These are phyloP conservation scores for Charaxes varanes DNA, from an alignment of 1,140 invertebrate species.

Conservation along the genomic window DNA sequence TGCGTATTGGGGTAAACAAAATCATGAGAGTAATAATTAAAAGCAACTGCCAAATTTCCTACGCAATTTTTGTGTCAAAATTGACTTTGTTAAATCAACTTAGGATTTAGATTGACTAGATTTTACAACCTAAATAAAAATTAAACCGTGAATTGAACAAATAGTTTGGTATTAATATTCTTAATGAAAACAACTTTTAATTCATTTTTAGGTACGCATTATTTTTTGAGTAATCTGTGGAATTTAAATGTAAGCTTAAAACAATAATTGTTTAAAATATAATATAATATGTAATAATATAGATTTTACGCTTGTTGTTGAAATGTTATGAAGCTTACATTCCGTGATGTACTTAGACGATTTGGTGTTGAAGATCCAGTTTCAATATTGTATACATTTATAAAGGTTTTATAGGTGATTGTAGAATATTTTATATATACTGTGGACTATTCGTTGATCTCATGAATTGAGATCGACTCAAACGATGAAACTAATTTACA, in stretches of 20 bases:
- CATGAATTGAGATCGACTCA: no score
- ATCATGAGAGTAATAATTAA: background rate
- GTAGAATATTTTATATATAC: constrained; percentile 44
- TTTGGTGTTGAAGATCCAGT: constrained; percentile 40
- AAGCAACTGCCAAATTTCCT: constrained; percentile 19
- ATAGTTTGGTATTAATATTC: no score
- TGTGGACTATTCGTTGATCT: constrained; percentile 16
- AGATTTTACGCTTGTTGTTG: constrained; percentile 53
- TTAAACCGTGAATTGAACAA: background rate
- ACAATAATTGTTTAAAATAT: constrained; percentile 13
- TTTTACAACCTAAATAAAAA: background rate
- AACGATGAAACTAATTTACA: no score
- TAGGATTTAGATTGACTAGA: constrained; percentile 6
- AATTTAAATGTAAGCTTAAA: constrained; percentile 16
- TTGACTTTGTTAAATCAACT: constrained; percentile 10
- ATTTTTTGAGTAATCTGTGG: background rate
- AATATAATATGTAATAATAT: constrained; percentile 19
- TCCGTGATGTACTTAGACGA: constrained; percentile 32
- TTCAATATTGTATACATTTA: constrained; percentile 61
- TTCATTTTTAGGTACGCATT: no score
- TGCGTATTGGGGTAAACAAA: constrained; percentile 7
- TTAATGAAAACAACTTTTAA: no score
- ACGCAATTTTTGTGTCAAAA: constrained; percentile 16
- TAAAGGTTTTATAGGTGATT: constrained; percentile 58
- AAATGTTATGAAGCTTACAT: constrained; percentile 51